Evolutionary conservation across 2,888 invertebrate species (phyloP).

Genomic region (Drosophila neonasuta): DNA sequence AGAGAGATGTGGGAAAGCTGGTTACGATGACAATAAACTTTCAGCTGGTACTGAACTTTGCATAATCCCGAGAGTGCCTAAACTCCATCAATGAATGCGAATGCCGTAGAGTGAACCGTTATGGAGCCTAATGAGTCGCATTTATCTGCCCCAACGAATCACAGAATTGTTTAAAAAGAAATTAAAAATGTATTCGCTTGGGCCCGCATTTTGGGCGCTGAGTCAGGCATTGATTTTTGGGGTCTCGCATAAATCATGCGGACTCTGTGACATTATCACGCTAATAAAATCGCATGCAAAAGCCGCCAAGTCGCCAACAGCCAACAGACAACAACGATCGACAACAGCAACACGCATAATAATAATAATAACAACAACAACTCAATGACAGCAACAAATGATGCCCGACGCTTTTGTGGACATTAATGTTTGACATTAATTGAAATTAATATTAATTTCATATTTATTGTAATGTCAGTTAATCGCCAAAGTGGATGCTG

Average conservation of each 20-base stretch:
- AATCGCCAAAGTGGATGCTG: slow-evolving; percentile 53
- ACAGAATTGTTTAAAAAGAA: slow-evolving; percentile 61
- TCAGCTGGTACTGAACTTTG: slow-evolving; percentile 41
- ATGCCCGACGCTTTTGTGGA: slow-evolving; percentile 79
- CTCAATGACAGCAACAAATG: slow-evolving; percentile 77
- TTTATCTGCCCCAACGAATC: slow-evolving; percentile 61
- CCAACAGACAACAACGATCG: slow-evolving; percentile 30
- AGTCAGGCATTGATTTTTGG: slow-evolving; percentile 54
- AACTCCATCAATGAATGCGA: slow-evolving; percentile 16
- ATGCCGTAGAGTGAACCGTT: slow-evolving; percentile 60
- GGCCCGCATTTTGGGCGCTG: slow-evolving; percentile 42
- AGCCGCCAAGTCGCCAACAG: slow-evolving; percentile 59
- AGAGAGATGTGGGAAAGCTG: slow-evolving; percentile 55
- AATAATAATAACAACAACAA: slow-evolving; percentile 19
- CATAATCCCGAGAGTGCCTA: slow-evolving; percentile 38
- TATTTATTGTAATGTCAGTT: slow-evolving; percentile 76
- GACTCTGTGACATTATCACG: slow-evolving; percentile 80
- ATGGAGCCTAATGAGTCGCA: slow-evolving; percentile 70
- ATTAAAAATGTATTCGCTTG: slow-evolving; percentile 56
- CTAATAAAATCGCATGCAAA: slow-evolving; percentile 79
- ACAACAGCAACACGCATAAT: slow-evolving; percentile 13
- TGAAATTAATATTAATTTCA: slow-evolving; percentile 81
- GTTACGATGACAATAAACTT: slow-evolving; percentile 46
- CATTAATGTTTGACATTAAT: slow-evolving; percentile 81
- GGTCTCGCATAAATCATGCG: slow-evolving; percentile 78